Evolutionary conservation across 2,797 vertebrate genomes (phyloP).

Genomic region (Poeciliopsis gracilis): DNA sequence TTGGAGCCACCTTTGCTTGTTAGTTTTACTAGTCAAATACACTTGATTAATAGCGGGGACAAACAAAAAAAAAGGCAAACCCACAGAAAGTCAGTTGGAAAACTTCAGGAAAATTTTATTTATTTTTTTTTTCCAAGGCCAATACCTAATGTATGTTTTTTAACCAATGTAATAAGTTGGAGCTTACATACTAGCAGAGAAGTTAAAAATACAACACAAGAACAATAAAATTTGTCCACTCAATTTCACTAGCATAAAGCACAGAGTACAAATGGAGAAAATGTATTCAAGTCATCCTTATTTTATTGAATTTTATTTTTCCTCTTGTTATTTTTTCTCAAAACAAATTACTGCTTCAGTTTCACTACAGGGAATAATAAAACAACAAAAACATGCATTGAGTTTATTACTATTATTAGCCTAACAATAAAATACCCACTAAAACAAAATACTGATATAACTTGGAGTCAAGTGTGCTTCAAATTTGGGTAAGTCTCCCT

Average conservation of each 20-base stretch:
- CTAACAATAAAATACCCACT: background rate
- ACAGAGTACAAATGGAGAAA: background rate
- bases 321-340: background rate
- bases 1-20: slow-evolving; percentile 12
- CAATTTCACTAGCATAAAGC: background rate
- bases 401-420: background rate
- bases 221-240: background rate
- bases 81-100: background rate
- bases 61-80: background rate
- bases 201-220: background rate
- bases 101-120: background rate
- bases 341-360: slow-evolving; percentile 9
- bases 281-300: background rate
- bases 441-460: background rate
- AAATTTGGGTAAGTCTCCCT: background rate
- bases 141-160: background rate
- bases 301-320: background rate
- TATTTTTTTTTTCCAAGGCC: background rate
- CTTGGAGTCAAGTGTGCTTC: background rate
- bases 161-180: background rate
- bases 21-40: slow-evolving; percentile 6
- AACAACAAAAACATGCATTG: background rate
- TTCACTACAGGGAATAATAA: background rate
- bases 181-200: background rate
- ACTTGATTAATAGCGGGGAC: slow-evolving; percentile 9